Evolutionary conservation across 2,113 vertebrate genomes (phyloP).

Genomic region (Phoenicopterus ruber): DNA sequence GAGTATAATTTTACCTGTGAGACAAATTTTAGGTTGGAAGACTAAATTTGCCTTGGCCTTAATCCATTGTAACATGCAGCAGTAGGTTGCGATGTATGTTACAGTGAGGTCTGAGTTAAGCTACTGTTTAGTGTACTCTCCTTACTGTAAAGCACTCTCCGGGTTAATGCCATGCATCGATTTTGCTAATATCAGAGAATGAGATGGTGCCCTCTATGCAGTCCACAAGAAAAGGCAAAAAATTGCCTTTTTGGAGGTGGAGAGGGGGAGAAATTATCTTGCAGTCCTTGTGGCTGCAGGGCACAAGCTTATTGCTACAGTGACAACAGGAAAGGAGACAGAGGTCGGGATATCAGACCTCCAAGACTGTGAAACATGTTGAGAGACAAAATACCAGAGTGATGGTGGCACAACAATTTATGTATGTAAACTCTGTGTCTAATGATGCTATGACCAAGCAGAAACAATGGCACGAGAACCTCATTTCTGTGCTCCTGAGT

Average conservation of each 20-base stretch:
- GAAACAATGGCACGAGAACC: not conserved
- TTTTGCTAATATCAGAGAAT: not conserved
- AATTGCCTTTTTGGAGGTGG: not conserved
- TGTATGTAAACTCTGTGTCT: not conserved
- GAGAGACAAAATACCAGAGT: not conserved
- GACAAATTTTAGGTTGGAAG: not conserved
- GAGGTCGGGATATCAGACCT: not conserved
- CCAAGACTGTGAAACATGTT: not conserved
- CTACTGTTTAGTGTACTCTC: not conserved
- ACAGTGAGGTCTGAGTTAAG: not conserved
- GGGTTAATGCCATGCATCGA: not conserved
- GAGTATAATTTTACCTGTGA: not conserved
- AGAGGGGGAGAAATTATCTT: not conserved
- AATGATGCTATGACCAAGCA: not conserved
- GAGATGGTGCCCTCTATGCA: not conserved
- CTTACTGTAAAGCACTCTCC: not conserved
- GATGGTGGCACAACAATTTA: not conserved
- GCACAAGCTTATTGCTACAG: not conserved
- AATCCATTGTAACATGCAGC: not conserved
- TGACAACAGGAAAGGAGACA: not conserved
- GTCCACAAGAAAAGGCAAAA: not conserved
- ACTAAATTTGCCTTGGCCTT: not conserved
- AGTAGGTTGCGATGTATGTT: not conserved
- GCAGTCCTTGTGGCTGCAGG: not conserved
- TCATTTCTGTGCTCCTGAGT: not conserved